Conservation (phyloP, 2,888 invertebrate genomes). For the Byasa hedistus region DNA sequence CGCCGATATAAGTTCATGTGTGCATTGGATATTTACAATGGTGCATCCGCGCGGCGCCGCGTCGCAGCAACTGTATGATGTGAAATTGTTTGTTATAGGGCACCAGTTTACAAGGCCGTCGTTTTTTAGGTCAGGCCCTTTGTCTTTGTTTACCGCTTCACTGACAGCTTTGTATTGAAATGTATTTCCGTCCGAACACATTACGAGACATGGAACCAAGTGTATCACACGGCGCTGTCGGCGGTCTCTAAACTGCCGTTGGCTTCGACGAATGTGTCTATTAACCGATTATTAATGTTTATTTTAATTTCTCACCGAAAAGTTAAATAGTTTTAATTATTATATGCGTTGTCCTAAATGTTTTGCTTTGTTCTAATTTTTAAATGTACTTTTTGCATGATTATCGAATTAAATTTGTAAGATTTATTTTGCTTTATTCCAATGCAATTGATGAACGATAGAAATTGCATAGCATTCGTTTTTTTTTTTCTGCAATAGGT, state of each 20-base stretch:
- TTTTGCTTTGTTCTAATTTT: neutral
- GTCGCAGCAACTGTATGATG: constrained; percentile 32
- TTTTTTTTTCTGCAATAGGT: neutral
- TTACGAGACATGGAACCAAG: constrained; percentile 55
- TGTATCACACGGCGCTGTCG: constrained; percentile 47
- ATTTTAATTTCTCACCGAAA: neutral
- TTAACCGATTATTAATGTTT: neutral
- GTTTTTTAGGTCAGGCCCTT: constrained; percentile 75
- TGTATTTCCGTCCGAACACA: constrained; percentile 49
- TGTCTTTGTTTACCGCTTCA: constrained; percentile 60
- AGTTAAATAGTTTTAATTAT: neutral
- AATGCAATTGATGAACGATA: neutral
- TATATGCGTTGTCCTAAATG: neutral
- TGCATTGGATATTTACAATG: no score
- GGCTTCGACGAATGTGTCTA: constrained; percentile 31
- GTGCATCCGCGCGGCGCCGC: no score
- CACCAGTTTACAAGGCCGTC: constrained; percentile 76
- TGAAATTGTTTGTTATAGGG: constrained; percentile 75
- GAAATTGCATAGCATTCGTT: neutral
- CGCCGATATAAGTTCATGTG: no score
- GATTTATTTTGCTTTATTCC: neutral
- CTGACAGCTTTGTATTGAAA: constrained; percentile 50
- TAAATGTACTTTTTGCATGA: constrained; percentile 1
- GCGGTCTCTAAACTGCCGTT: constrained; percentile 52
- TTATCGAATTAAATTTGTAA: neutral